phyloP scores from a whole-genome alignment of 2,888 invertebrate genomes.

The Cephus nigrinus region DNA sequence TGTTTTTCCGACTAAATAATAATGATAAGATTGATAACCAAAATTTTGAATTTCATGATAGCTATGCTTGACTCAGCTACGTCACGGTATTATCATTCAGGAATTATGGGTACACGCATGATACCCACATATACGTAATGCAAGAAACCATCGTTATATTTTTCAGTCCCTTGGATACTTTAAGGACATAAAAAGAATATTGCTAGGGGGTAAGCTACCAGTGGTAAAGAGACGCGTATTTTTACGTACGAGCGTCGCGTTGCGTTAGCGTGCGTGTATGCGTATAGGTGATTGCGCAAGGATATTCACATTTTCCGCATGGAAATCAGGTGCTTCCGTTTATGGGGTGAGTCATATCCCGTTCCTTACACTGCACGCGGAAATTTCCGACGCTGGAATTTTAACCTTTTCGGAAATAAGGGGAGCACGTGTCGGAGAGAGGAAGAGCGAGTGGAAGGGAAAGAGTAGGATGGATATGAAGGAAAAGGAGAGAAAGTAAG shows the following conservation, averaged over 20 bases:
- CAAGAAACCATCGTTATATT: not conserved
- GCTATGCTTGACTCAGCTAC: too few species aligned
- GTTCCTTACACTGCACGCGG: constrained; percentile 1
- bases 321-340: constrained; percentile 16
- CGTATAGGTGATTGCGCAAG: constrained; percentile 11
- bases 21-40: too few species aligned
- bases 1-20: too few species aligned
- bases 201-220: not conserved
- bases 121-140: too few species aligned
- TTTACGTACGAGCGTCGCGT: not conserved
- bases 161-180: not conserved
- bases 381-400: not conserved
- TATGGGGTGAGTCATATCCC: not conserved
- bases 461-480: too few species aligned
- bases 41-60: too few species aligned
- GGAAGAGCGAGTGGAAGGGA: not conserved
- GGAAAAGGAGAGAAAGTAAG: not conserved
- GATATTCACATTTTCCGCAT: constrained; percentile 22
- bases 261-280: not conserved
- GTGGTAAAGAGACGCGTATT: not conserved
- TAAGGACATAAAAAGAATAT: not conserved
- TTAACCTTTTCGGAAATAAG: not conserved
- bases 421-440: not conserved
- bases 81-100: too few species aligned
- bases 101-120: too few species aligned